A percentile compares a stretch with the other conserved stretches of the same genome.
phyloP scores from a whole-genome alignment of 2,113 vertebrate species.

The Bombycilla garrulus region DNA sequence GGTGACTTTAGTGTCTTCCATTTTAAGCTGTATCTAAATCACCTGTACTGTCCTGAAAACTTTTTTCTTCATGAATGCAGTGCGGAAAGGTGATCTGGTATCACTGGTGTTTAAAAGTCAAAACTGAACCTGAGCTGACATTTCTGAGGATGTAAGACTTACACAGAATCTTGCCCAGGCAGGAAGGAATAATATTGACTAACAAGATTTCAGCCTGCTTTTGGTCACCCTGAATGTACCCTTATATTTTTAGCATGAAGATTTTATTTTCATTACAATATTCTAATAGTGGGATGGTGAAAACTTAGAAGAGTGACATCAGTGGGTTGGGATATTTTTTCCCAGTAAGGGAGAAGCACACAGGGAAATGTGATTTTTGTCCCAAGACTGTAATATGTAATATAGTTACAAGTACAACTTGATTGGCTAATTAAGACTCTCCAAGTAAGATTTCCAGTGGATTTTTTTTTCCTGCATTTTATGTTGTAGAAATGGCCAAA shows the following conservation, averaged over 20 bases:
- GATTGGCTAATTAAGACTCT: neutral
- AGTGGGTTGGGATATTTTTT: neutral
- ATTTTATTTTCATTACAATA: neutral
- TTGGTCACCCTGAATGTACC: neutral
- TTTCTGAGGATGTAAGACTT: neutral
- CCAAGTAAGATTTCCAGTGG: neutral
- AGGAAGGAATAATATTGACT: neutral
- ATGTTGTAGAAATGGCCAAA: neutral
- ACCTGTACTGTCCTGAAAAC: neutral
- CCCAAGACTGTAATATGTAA: neutral
- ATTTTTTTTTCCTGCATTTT: neutral
- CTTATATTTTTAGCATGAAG: constrained; percentile 21
- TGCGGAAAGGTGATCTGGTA: neutral
- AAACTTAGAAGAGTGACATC: neutral
- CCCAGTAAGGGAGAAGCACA: neutral
- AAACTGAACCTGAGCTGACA: constrained; percentile 3
- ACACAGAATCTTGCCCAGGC: neutral
- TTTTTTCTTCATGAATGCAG: neutral
- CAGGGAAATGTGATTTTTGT: neutral
- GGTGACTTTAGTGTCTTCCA: constrained; percentile 20
- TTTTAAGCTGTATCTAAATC: constrained; percentile 36
- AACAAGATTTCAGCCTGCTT: neutral
- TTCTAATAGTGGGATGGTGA: neutral
- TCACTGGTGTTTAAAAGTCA: neutral
- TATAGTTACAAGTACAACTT: neutral